phyloP scores from a whole-genome alignment of 1,140 invertebrate species.

The Conus ventricosus region DNA sequence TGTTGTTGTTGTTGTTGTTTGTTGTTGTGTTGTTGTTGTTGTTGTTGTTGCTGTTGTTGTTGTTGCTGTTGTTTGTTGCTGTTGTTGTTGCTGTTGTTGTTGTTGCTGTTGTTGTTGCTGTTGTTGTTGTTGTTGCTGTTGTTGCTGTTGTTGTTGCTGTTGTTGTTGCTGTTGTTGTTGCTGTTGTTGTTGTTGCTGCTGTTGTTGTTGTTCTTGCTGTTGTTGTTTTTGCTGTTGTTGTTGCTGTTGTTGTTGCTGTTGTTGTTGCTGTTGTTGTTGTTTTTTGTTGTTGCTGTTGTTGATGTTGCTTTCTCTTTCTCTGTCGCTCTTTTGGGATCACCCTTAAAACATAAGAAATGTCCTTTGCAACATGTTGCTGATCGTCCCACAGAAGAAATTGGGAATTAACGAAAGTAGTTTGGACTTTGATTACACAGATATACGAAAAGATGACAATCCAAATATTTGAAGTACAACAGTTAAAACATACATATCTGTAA shows the following conservation, averaged over 20 bases:
- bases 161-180: too few species aligned
- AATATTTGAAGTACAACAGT: too few species aligned
- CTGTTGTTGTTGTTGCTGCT: too few species aligned
- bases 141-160: not conserved
- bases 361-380: not conserved
- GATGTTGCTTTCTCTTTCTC: not conserved
- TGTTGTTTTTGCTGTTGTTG: too few species aligned
- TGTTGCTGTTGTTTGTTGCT: not conserved
- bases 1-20: too few species aligned
- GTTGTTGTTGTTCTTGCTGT: not conserved
- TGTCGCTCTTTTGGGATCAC: not conserved
- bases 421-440: too few species aligned
- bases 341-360: not conserved
- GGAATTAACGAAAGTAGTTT: not conserved
- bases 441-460: too few species aligned
- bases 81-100: too few species aligned
- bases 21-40: too few species aligned
- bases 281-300: not conserved
- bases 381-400: not conserved
- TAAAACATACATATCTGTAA: too few species aligned
- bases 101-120: not conserved
- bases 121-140: constrained; percentile 13
- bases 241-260: not conserved
- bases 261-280: too few species aligned
- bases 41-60: not conserved